Percentiles rank a stretch among this genome's conserved stretches.
phyloP scores from a whole-genome alignment of 2,888 invertebrate genomes.

The Craniophora ligustri region DNA sequence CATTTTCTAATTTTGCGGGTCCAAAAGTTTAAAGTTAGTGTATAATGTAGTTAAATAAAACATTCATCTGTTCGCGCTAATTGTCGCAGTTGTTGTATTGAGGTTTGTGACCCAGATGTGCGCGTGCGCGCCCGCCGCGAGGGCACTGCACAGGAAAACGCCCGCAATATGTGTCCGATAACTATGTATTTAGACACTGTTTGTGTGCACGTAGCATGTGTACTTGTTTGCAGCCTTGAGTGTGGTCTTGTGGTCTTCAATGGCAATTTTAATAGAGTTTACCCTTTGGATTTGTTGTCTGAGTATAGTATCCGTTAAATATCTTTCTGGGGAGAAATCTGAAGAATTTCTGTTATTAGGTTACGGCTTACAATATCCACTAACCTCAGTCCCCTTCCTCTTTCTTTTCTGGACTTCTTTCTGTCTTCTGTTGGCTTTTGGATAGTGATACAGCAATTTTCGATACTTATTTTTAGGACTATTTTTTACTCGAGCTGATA shows the following conservation, averaged over 20 bases:
- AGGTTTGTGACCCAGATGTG: conserved; percentile 45
- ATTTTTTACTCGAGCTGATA: no score
- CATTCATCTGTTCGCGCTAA: conserved; percentile 20
- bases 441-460: no score
- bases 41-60: not conserved
- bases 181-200: not conserved
- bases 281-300: conserved; percentile 6
- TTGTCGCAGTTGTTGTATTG: conserved; percentile 42
- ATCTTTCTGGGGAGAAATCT: not conserved
- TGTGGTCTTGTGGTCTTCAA: conserved; percentile 21
- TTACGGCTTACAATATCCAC: no score
- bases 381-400: no score
- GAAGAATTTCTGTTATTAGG: no score
- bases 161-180: conserved; percentile 7
- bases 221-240: not conserved
- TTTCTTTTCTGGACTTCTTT: no score
- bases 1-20: not conserved
- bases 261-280: not conserved
- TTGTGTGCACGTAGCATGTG: not conserved
- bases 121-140: conserved; percentile 32
- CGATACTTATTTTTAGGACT: no score
- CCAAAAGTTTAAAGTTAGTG: not conserved
- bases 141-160: conserved; percentile 53
- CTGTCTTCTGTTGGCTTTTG: no score
- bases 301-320: not conserved